Conservation (phyloP, 1,140 invertebrate species). For the Harlomillsia oculata region DNA sequence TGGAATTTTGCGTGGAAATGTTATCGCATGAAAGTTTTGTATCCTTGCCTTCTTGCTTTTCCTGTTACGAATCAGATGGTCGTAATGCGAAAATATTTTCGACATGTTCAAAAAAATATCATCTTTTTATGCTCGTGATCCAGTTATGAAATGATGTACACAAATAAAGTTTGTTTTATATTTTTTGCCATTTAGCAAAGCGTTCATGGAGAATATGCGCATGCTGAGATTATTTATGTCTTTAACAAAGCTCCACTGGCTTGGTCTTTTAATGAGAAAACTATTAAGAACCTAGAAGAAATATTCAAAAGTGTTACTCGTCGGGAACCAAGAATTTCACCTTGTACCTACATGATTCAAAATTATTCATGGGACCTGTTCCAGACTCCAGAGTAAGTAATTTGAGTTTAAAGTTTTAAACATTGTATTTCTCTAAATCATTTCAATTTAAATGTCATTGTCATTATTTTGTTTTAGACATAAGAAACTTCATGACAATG, state of each 20-base stretch:
- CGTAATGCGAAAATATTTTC: not conserved
- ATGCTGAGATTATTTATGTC: conserved; percentile 23
- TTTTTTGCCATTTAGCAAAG: conserved; percentile 15
- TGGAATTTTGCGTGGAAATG: no score
- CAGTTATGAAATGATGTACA: not conserved
- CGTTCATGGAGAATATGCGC: conserved; percentile 20
- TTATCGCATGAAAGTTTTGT: no score
- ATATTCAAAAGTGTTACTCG: conserved; percentile 11
- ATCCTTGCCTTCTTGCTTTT: not conserved
- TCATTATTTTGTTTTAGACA: conserved; percentile 10
- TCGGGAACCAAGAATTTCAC: conserved; percentile 14
- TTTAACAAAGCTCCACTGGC: conserved; percentile 25
- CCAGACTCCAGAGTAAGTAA: conserved; percentile 1
- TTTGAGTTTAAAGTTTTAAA: conserved; percentile 1
- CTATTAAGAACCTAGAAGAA: conserved; percentile 3
- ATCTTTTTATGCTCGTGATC: no score
- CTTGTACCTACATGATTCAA: conserved; percentile 18
- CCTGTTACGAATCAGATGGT: not conserved
- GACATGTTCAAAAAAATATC: not conserved
- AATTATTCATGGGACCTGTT: conserved; percentile 15
- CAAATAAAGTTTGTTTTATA: not conserved
- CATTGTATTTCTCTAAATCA: not conserved
- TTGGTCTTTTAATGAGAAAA: conserved; percentile 10
- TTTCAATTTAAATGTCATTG: not conserved
- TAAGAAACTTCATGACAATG: conserved; percentile 11